A percentile compares a stretch with the other conserved stretches of the same genome.
These are phyloP conservation scores for Apotomis capreana DNA, from an alignment of 2,888 invertebrate genomes.

Conservation along the genomic window DNA sequence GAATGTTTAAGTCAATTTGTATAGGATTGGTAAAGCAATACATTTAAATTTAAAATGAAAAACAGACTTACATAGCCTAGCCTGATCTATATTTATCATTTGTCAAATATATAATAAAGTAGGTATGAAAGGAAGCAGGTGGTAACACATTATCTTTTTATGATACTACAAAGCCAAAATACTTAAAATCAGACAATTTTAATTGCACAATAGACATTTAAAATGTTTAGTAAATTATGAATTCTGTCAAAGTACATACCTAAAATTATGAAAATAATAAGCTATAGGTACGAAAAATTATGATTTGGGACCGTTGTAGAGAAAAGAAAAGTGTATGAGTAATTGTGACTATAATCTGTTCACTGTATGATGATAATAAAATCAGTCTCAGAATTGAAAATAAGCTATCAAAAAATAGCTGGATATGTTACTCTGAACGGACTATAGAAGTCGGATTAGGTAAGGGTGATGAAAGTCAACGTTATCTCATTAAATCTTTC, in stretches of 20 bases:
- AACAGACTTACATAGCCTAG: constrained; percentile 4
- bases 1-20: constrained; percentile 35
- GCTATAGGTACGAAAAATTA: constrained; percentile 12
- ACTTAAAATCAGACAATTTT: not conserved
- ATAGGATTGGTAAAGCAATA: constrained; percentile 30
- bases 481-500: constrained; percentile 41
- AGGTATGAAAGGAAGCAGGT: not conserved
- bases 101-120: not conserved
- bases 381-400: not conserved
- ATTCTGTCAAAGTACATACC: constrained; percentile 8
- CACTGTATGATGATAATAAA: constrained; percentile 1
- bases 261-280: constrained; percentile 7
- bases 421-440: constrained; percentile 24
- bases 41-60: constrained; percentile 17
- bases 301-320: constrained; percentile 23
- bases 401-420: not conserved
- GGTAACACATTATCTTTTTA: not conserved
- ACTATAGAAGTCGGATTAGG: constrained; percentile 21
- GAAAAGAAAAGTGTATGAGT: constrained; percentile 14
- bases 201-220: not conserved
- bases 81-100: not conserved
- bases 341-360: constrained; percentile 12
- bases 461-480: constrained; percentile 27
- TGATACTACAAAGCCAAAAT: not conserved
- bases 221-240: constrained; percentile 1